Base-by-base conservation (phyloP, 1,140 invertebrate genomes). In the Drosophila bocqueti region DNA sequence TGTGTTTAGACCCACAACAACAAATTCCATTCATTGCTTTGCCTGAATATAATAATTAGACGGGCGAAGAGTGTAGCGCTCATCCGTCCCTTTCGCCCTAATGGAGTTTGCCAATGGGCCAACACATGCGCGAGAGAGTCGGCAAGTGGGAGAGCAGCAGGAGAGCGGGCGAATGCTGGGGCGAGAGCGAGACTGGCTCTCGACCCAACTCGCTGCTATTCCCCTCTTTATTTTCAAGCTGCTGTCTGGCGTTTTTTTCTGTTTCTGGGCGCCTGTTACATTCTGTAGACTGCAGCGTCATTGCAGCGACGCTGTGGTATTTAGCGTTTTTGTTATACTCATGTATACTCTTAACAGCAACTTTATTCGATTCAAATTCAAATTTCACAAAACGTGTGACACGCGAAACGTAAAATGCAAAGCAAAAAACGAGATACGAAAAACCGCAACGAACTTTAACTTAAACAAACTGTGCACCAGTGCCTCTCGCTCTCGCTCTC, bases 201-300 rank as follows among this genome's bases (percentile, higher is more conserved):
- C 29, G 24, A 54, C 18, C 21, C 15, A 16, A 47, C 54, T 68
- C 71, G 36, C 61, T 79, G 55, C 64, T 42, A 34, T 36, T 26
- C 42, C 40, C 36, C 42, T 50, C 42, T 16, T 66, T 26, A 26
- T 26, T 68, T 59, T 67, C 45, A 65, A 76, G 61, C 49, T 71
- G 58, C 31, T 58, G 62, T 68, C 79, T 68, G 64, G 34, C 58
- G 65, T 54, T 63, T 46, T 57, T 63, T 21, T 38, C 36, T 16
- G 9, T 18, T 71, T 57, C 73, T 91, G 89, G 66, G 76, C 67
- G 77, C 89, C 89, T 91, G 89, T 76, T 91, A 91, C 89, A 77
- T 91, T 91, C 89, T 91, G 89, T 91, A 91, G 89, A 91, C 89
- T 91, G 89, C 83, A 91, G 90, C 87, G 87, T 91, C 87, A 91